Conservation (phyloP, 64 coral and sea anemone genomes). For the Montipora foliosa region DNA sequence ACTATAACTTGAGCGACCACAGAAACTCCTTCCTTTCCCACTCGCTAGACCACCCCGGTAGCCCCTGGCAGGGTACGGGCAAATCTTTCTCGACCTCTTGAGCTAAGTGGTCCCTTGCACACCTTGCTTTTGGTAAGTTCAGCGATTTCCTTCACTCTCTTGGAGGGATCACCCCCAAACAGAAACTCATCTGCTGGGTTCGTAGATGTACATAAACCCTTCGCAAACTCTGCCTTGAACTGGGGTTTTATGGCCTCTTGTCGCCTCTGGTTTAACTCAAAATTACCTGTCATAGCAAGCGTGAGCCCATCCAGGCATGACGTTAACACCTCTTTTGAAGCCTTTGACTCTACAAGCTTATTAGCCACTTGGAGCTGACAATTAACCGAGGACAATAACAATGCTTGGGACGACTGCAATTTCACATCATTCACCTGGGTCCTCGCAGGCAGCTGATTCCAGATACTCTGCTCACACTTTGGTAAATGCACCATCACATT, state of each 20-base stretch:
- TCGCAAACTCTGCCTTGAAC: slow-evolving; percentile 57
- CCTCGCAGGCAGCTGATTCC: slow-evolving; percentile 23
- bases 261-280: slow-evolving; percentile 22
- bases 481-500: slow-evolving; percentile 53
- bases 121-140: slow-evolving; percentile 49
- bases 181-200: slow-evolving; percentile 62
- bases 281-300: slow-evolving; percentile 26
- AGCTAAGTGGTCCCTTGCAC: background rate
- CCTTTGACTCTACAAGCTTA: slow-evolving; percentile 20
- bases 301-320: slow-evolving; percentile 59
- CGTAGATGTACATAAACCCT: slow-evolving; percentile 45
- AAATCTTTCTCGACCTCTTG: slow-evolving; percentile 48
- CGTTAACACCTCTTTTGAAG: slow-evolving; percentile 30
- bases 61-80: background rate
- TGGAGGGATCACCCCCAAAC: slow-evolving; percentile 53
- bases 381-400: slow-evolving; percentile 2
- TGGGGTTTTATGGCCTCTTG: slow-evolving; percentile 60
- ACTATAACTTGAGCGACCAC: background rate
- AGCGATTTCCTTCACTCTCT: slow-evolving; percentile 56
- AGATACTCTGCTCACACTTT: slow-evolving; percentile 64
- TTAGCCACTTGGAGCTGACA: slow-evolving; percentile 46
- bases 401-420: slow-evolving; percentile 10
- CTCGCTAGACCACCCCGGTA: background rate
- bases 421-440: slow-evolving; percentile 4
- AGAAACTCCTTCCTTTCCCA: background rate